phyloP scores from a whole-genome alignment of 2,797 vertebrate genomes.

The Pseudomugil tenellus region DNA sequence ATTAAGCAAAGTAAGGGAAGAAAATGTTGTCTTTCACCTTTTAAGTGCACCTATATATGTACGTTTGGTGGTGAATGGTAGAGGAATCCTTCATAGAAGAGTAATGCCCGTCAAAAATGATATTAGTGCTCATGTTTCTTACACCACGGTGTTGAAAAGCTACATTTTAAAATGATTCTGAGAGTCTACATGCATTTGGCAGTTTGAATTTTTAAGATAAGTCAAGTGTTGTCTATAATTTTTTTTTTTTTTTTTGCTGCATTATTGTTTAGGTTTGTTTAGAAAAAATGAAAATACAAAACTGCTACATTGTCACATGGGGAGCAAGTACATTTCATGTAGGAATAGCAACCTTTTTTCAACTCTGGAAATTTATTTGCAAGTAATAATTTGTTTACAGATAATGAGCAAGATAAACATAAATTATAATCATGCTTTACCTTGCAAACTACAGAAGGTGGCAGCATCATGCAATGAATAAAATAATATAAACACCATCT shows the following conservation, averaged over 20 bases:
- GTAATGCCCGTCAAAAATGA: too few species aligned
- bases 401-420: background rate
- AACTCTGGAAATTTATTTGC: background rate
- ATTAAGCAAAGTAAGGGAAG: background rate
- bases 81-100: too few species aligned
- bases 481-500: conserved; percentile 15
- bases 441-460: conserved; percentile 41
- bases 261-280: background rate
- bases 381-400: background rate
- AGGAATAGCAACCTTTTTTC: background rate
- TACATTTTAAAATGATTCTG: too few species aligned
- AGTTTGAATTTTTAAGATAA: too few species aligned
- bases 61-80: background rate
- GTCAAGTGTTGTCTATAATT: too few species aligned
- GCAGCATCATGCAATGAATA: conserved; percentile 37
- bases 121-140: too few species aligned
- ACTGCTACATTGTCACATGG: too few species aligned
- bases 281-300: too few species aligned
- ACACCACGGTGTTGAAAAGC: too few species aligned
- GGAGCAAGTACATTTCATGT: background rate
- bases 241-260: background rate
- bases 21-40: background rate
- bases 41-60: background rate
- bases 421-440: conserved; percentile 5
- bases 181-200: too few species aligned